phyloP scores from a whole-genome alignment of 1,140 invertebrate species.

The Aphidius gifuensis region DNA sequence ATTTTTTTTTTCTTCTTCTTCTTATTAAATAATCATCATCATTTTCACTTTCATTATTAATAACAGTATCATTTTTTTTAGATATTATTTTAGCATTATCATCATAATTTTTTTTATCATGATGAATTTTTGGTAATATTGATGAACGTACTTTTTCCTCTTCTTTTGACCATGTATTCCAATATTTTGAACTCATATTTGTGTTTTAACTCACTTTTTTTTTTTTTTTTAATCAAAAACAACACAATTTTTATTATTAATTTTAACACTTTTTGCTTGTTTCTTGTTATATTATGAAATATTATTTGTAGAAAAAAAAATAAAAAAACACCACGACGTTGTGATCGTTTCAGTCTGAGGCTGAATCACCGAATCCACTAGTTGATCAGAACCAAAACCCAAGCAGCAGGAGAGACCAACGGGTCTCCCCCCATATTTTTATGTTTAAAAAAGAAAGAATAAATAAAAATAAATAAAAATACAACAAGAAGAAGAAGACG shows the following conservation, averaged over 20 bases:
- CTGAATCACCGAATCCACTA: conserved; percentile 27
- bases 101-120: neutral
- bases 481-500: conserved; percentile 27
- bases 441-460: conserved; percentile 9
- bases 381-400: neutral
- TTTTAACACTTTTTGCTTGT: neutral
- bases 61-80: neutral
- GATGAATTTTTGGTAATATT: conserved; percentile 10
- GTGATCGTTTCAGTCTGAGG: conserved; percentile 32
- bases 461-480: conserved; percentile 18
- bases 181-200: conserved; percentile 42
- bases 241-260: neutral
- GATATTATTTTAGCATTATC: neutral
- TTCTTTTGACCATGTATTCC: conserved; percentile 29
- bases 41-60: neutral
- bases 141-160: conserved; percentile 19
- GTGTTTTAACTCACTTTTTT: neutral
- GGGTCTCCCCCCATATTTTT: conserved; percentile 4
- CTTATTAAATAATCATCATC: conserved; percentile 3
- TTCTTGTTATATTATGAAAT: neutral
- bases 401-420: conserved; percentile 18
- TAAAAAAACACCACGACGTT: conserved; percentile 18
- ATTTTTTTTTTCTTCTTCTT: neutral
- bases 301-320: neutral
- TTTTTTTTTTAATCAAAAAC: neutral